Conservation (phyloP, 2,888 invertebrate genomes). For the Xestia rhomboidea region DNA sequence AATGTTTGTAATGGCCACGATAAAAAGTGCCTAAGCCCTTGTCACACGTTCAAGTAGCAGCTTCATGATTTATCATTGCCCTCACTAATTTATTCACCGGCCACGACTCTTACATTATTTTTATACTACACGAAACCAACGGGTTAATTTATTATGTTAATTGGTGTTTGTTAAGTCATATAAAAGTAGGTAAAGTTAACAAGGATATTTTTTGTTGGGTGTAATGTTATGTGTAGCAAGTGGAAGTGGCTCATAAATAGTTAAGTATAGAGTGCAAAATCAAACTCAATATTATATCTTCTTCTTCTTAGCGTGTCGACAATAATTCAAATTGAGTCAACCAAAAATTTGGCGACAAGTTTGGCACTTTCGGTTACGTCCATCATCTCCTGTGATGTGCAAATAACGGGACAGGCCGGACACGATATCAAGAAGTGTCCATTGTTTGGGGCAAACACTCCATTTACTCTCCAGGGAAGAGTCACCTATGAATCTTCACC, state of each 20-base stretch:
- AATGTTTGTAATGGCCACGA: slow-evolving; percentile 55
- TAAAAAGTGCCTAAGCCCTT: slow-evolving; percentile 56
- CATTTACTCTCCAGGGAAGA: too few relatives aligned
- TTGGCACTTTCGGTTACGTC: too few relatives aligned
- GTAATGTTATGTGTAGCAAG: background rate
- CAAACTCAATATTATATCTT: too few relatives aligned
- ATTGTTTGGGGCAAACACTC: too few relatives aligned
- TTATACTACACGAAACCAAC: slow-evolving; percentile 74
- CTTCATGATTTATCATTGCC: slow-evolving; percentile 70
- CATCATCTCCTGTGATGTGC: too few relatives aligned
- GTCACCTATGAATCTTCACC: too few relatives aligned
- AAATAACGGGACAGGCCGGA: too few relatives aligned
- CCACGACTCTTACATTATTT: slow-evolving; percentile 69
- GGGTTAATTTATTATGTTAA: slow-evolving; percentile 79
- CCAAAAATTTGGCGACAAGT: too few relatives aligned
- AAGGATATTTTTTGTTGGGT: slow-evolving; percentile 49
- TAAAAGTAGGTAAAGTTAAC: slow-evolving; percentile 59
- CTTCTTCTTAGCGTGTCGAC: too few relatives aligned
- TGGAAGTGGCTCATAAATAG: background rate
- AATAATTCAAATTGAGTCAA: too few relatives aligned
- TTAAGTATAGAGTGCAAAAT: background rate
- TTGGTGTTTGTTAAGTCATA: slow-evolving; percentile 76
- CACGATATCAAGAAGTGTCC: too few relatives aligned
- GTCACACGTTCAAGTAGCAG: slow-evolving; percentile 65
- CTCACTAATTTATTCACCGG: slow-evolving; percentile 71